phyloP scores from a whole-genome alignment of 1,140 invertebrate species.

The Mactra quadrangularis region DNA sequence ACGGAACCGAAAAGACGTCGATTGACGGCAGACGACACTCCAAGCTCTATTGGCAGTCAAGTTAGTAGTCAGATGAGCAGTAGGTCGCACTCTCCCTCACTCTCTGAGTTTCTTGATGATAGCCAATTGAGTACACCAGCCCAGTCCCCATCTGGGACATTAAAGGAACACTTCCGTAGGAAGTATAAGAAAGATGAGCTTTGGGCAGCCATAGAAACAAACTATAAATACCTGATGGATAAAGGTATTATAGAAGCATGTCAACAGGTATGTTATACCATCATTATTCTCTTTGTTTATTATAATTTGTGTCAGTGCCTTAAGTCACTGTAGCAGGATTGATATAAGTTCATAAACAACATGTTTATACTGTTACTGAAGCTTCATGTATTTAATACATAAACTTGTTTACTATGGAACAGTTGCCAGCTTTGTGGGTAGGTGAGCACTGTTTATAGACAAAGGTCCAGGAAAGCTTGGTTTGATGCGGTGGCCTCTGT shows the following conservation, averaged over 20 bases:
- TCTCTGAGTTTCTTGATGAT: constrained; percentile 63
- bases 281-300: not conserved
- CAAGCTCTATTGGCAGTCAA: constrained; percentile 53
- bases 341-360: not conserved
- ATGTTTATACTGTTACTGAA: no score
- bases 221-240: constrained; percentile 97
- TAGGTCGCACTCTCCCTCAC: constrained; percentile 69
- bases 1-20: constrained; percentile 71
- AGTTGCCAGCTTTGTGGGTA: no score
- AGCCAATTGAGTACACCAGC: constrained; percentile 66
- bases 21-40: constrained; percentile 65
- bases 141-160: constrained; percentile 64
- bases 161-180: constrained; percentile 68
- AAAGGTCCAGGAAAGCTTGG: no score
- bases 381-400: no score
- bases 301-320: not conserved
- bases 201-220: constrained; percentile 92
- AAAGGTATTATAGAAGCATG: constrained; percentile 95
- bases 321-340: not conserved
- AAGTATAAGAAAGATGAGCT: constrained; percentile 88
- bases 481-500: no score
- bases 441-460: no score
- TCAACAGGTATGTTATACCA: constrained; percentile 85
- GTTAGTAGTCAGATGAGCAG: constrained; percentile 69
- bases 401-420: no score